Evolutionary conservation across 2,888 invertebrate species (phyloP), one percentile per base, ranked within the genome.

Genomic region (Drosophila stalkeri): DNA sequence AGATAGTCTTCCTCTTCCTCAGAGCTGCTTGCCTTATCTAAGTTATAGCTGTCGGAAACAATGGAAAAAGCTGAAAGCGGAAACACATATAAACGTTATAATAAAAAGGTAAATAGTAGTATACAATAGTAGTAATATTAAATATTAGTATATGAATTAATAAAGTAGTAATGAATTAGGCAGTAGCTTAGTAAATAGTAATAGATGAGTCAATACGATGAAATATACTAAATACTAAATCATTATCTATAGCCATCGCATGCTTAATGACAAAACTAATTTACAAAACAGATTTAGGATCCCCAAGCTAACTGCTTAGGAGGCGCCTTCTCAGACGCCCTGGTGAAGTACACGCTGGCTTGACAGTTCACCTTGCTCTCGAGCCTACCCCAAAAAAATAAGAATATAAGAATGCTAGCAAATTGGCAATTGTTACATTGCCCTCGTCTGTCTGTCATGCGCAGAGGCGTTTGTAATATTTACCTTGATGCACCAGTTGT

Each of bases 401-500:
- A 23, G 12, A n/a, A 39, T 33, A 47, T 47, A 39, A 33, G 12
- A 49, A 33, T 66, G 11, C 16, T 16, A 14, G 20, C 12, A 12
- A 70, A 55, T 12, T 51, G 33, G 23, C 47, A 52, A 49, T 73
- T 67, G 11, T 31, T 49, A 44, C 31, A 59, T 44, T 56, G 39
- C 46, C 31, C 41, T 44, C 49, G 12, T 18, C 49, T 18, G 49
- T 12, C 20, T 11, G 9, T 39, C 78, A 67, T 72, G 77, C 77
- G 77, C 73, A 68, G 39, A 46, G 16, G 20, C 7, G 1, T 41
- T 56, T 56, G n/a, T 23, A 49, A 44, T 70, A 77, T 75, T 51
- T 89, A 94, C 94, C 94, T 90, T 94, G 95, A 90, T 96, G 96
- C n/a, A 97, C 97, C 91, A 96, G 94, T 66, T 95, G 94, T 90